These are phyloP conservation scores for Stenichneumon culpator DNA, from an alignment of 2,888 invertebrate species.

Conservation along the genomic window DNA sequence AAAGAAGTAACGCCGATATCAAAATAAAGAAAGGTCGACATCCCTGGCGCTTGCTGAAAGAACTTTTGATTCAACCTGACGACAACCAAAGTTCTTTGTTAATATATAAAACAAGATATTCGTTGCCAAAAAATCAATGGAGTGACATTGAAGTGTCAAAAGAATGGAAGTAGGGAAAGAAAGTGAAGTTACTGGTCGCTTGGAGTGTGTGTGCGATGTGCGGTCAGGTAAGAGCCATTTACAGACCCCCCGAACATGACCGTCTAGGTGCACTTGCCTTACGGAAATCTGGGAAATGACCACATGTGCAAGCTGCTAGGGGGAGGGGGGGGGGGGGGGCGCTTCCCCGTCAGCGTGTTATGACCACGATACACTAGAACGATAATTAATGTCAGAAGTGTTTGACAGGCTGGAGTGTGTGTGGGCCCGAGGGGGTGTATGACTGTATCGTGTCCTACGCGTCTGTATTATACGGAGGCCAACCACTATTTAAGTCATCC, in stretches of 20 bases:
- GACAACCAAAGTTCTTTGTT: too few relatives aligned
- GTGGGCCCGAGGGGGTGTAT: constrained; percentile 39
- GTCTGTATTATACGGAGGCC: constrained; percentile 25
- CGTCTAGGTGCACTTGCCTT: constrained; percentile 37
- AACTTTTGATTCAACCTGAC: too few relatives aligned
- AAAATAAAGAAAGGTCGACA: too few relatives aligned
- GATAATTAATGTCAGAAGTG: constrained; percentile 79
- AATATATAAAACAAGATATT: not conserved
- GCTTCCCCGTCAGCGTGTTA: constrained; percentile 32
- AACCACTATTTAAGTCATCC: constrained; percentile 54
- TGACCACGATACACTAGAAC: constrained; percentile 56
- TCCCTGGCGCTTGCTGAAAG: too few relatives aligned
- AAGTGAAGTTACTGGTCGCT: not conserved
- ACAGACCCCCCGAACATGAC: constrained; percentile 12
- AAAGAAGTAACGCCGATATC: too few relatives aligned
- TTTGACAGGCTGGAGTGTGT: constrained; percentile 70
- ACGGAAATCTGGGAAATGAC: constrained; percentile 58
- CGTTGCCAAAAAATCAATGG: not conserved
- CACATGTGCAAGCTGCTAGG: constrained; percentile 31
- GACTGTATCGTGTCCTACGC: not conserved
- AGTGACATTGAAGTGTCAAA: not conserved
- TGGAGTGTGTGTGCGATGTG: not conserved
- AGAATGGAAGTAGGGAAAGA: not conserved
- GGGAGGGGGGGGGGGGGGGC: not conserved
- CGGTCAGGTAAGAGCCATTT: constrained; percentile 25